Evolutionary conservation across 2,113 vertebrate species (phyloP).

Genomic region (Pungitius pungitius): DNA sequence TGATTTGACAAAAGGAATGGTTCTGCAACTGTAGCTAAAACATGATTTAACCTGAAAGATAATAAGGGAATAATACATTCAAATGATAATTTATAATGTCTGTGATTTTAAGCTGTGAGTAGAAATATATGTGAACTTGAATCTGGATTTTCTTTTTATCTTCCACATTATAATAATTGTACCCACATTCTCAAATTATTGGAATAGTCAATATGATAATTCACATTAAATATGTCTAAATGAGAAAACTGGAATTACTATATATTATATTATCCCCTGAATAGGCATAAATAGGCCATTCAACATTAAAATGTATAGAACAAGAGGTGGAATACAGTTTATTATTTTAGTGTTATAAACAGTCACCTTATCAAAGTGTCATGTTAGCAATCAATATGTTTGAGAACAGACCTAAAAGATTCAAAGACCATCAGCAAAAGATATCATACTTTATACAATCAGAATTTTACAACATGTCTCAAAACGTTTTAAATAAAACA

Average conservation of each 20-base stretch:
- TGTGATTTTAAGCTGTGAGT: not conserved
- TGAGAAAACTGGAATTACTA: not conserved
- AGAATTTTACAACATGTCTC: not conserved
- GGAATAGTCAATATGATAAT: not conserved
- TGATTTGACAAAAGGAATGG: not conserved
- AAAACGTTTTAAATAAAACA: not conserved
- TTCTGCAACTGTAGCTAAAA: not conserved
- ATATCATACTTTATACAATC: not conserved
- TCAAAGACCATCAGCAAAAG: constrained; percentile 32
- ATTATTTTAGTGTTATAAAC: not conserved
- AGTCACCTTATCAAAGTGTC: constrained; percentile 20
- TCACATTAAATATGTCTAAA: not conserved
- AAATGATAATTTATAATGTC: not conserved
- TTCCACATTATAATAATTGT: not conserved
- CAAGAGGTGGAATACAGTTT: not conserved
- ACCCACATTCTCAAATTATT: not conserved
- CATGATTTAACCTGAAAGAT: not conserved
- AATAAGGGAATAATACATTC: not conserved
- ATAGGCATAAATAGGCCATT: not conserved
- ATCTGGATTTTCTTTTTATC: not conserved
- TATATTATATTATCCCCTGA: not conserved
- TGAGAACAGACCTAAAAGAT: constrained; percentile 30
- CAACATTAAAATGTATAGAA: not conserved
- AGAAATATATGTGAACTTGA: not conserved
- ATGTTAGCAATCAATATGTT: not conserved